Evolutionary conservation across 2,888 invertebrate genomes (phyloP).

Genomic region (Eurois occulta): DNA sequence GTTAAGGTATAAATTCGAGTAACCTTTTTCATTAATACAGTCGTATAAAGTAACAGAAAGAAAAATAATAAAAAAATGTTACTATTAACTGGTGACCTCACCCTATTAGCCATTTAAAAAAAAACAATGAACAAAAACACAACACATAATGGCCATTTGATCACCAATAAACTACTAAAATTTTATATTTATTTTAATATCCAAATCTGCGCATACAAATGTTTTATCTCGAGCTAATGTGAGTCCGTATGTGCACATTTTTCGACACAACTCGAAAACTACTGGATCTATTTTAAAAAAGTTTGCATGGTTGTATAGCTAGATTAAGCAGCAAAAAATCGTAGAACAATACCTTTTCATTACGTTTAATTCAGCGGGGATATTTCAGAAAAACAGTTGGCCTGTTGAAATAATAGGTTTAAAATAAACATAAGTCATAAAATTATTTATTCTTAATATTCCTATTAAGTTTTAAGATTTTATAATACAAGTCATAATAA

Average conservation of each 20-base stretch:
- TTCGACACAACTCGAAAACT: slow-evolving; percentile 33
- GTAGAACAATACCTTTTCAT: not conserved
- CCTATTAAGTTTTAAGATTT: slow-evolving; percentile 21
- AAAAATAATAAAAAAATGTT: no score
- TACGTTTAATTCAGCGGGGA: not conserved
- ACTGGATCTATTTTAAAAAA: slow-evolving; percentile 22
- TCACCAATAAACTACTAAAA: slow-evolving; percentile 49
- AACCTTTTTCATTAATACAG: no score
- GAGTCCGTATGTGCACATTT: slow-evolving; percentile 37
- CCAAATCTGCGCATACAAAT: not conserved
- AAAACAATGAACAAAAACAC: slow-evolving; percentile 42
- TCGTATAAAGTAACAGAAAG: not conserved
- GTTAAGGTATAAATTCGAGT: no score
- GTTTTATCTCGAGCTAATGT: not conserved
- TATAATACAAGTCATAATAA: not conserved
- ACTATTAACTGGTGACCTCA: slow-evolving; percentile 29
- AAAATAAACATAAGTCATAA: slow-evolving; percentile 25
- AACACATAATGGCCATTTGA: slow-evolving; percentile 29
- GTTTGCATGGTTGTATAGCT: not conserved
- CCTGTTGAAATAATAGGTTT: not conserved
- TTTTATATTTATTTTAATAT: slow-evolving; percentile 31
- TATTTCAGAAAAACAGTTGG: slow-evolving; percentile 15
- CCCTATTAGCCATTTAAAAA: slow-evolving; percentile 21
- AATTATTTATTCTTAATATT: slow-evolving; percentile 37
- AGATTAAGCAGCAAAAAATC: not conserved